Evolutionary conservation across 2,888 invertebrate species (phyloP).

Genomic region (Scelioninae gen. 1): DNA sequence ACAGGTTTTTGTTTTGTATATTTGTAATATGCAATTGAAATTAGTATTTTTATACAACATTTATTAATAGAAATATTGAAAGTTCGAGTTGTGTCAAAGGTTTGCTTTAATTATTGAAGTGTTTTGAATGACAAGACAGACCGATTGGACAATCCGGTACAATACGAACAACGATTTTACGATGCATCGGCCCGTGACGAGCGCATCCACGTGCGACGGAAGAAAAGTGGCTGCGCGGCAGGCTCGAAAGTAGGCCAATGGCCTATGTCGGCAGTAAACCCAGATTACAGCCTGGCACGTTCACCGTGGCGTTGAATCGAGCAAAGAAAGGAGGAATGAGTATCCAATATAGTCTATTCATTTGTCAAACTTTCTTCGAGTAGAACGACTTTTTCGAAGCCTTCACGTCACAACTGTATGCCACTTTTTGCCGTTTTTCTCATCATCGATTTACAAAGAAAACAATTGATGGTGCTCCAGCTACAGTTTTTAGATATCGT

Average conservation of each 20-base stretch:
- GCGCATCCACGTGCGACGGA: conserved; percentile 74
- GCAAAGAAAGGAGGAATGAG: conserved; percentile 67
- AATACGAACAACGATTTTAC: conserved; percentile 61
- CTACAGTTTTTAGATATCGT: too few species aligned
- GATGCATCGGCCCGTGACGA: conserved; percentile 71
- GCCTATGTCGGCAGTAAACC: conserved; percentile 78
- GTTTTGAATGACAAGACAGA: conserved; percentile 32
- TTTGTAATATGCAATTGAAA: too few species aligned
- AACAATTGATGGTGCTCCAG: too few species aligned
- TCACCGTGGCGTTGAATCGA: conserved; percentile 62
- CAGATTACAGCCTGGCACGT: conserved; percentile 74
- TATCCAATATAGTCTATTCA: conserved; percentile 62
- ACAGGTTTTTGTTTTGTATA: too few species aligned
- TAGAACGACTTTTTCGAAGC: conserved; percentile 43
- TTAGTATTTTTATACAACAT: too few species aligned
- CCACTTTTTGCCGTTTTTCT: conserved; percentile 39
- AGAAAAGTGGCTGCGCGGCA: conserved; percentile 75
- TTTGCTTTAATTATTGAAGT: conserved; percentile 32
- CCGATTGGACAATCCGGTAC: conserved; percentile 26
- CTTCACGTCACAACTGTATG: conserved; percentile 29
- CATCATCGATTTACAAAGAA: conserved; percentile 11
- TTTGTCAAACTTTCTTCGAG: conserved; percentile 70
- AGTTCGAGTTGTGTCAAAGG: not conserved
- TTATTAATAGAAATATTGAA: not conserved
- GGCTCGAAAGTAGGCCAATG: conserved; percentile 79